These are phyloP conservation scores for Ormyrus labotus DNA, from an alignment of 2,888 invertebrate genomes.

Conservation along the genomic window DNA sequence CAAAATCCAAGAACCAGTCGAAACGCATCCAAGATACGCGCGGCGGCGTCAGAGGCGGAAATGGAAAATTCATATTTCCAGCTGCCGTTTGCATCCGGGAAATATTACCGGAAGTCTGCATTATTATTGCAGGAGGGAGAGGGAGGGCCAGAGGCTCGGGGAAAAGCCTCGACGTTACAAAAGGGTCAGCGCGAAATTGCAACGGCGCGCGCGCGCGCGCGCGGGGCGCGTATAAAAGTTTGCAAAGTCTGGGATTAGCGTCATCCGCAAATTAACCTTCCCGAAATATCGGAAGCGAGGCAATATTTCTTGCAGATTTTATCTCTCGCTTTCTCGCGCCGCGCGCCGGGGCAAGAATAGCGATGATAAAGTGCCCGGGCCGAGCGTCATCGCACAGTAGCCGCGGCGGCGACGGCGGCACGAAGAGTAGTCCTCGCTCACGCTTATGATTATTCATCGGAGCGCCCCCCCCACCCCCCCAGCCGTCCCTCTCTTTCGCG, in stretches of 20 bases:
- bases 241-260: slow-evolving; percentile 58
- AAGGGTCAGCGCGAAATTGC: slow-evolving; percentile 49
- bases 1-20: too few relatives aligned
- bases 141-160: too few relatives aligned
- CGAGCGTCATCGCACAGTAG: slow-evolving; percentile 53
- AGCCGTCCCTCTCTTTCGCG: slow-evolving; percentile 16
- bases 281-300: slow-evolving; percentile 58
- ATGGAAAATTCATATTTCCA: neutral
- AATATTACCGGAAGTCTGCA: slow-evolving; percentile 35
- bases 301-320: slow-evolving; percentile 60
- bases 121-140: slow-evolving; percentile 34
- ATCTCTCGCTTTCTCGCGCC: slow-evolving; percentile 43
- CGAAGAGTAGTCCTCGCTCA: slow-evolving; percentile 54
- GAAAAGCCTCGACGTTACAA: slow-evolving; percentile 42
- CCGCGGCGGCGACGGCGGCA: slow-evolving; percentile 32
- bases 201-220: neutral
- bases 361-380: slow-evolving; percentile 55
- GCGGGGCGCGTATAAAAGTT: slow-evolving; percentile 43
- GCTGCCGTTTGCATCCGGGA: slow-evolving; percentile 20
- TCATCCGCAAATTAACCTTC: slow-evolving; percentile 59
- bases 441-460: slow-evolving; percentile 73
- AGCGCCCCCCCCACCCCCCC: neutral
- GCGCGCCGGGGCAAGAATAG: slow-evolving; percentile 48
- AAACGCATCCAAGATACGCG: too few relatives aligned
- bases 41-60: neutral